Conservation (phyloP, 2,797 vertebrate genomes). For the Gorsachius magnificus region DNA sequence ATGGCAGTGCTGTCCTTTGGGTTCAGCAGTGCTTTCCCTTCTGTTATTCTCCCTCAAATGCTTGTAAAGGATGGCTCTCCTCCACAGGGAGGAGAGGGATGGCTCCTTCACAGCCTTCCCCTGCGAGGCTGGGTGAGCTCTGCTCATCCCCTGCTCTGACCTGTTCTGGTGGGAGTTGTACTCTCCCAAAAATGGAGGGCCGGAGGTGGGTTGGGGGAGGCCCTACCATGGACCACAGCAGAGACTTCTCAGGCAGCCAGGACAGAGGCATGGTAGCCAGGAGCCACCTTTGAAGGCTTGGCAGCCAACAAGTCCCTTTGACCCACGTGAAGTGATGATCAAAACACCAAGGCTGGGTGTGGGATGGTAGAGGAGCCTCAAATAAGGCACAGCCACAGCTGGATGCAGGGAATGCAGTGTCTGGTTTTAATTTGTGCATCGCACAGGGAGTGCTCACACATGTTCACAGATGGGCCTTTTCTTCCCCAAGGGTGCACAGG, state of each 20-base stretch:
- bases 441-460: accelerated
- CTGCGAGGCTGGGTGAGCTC: neutral
- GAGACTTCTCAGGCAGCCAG: neutral
- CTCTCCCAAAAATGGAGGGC: neutral
- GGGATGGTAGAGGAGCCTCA: neutral
- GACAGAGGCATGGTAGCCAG: neutral
- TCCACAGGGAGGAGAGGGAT: neutral
- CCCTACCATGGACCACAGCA: neutral
- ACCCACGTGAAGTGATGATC: neutral
- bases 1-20: neutral
- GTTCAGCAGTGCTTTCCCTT: neutral
- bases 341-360: neutral
- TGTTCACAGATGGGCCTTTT: neutral
- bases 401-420: neutral
- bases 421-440: neutral
- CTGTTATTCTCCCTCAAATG: neutral
- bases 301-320: neutral
- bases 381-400: neutral
- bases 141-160: neutral
- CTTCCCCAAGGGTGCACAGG: neutral
- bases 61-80: neutral
- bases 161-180: neutral
- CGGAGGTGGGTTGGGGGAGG: neutral
- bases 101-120: neutral
- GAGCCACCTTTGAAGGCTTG: neutral